Evolutionary conservation across 2,797 vertebrate genomes (phyloP).

Genomic region (Ctenopoma kingsleyae): DNA sequence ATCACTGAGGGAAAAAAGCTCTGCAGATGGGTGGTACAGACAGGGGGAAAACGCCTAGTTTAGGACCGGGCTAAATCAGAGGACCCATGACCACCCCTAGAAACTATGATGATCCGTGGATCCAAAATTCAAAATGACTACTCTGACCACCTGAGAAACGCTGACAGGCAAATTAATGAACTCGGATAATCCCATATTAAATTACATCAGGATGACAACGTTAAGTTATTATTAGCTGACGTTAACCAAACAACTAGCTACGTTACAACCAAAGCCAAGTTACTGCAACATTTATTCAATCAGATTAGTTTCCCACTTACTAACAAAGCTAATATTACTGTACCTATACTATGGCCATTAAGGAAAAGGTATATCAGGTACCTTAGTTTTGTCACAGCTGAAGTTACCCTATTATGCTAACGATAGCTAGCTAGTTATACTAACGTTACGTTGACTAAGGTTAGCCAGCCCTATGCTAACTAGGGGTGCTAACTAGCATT

Average conservation of each 20-base stretch:
- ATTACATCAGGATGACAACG: background rate
- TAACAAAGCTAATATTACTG: background rate
- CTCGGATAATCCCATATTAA: background rate
- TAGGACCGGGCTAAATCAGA: conserved; percentile 50
- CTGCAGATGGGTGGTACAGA: conserved; percentile 25
- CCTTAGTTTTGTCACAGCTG: background rate
- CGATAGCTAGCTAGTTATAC: conserved; percentile 22
- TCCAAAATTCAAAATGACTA: background rate
- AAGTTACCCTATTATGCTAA: conserved; percentile 18
- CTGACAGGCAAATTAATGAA: background rate
- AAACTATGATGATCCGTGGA: conserved; percentile 1
- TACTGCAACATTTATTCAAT: background rate
- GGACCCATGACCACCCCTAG: conserved; percentile 30
- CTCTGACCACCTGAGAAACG: background rate
- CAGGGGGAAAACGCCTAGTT: conserved; percentile 61
- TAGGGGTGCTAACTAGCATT: conserved; percentile 53
- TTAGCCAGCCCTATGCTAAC: conserved; percentile 62
- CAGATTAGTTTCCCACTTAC: conserved; percentile 4
- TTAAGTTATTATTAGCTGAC: background rate
- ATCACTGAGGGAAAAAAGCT: conserved; percentile 35
- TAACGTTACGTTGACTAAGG: conserved; percentile 31
- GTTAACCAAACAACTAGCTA: conserved; percentile 13
- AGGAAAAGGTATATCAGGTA: background rate
- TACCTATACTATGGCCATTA: background rate
- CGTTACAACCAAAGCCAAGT: conserved; percentile 1